Conservation (phyloP, 2,888 invertebrate species). For the Falcaria lacertinaria region DNA sequence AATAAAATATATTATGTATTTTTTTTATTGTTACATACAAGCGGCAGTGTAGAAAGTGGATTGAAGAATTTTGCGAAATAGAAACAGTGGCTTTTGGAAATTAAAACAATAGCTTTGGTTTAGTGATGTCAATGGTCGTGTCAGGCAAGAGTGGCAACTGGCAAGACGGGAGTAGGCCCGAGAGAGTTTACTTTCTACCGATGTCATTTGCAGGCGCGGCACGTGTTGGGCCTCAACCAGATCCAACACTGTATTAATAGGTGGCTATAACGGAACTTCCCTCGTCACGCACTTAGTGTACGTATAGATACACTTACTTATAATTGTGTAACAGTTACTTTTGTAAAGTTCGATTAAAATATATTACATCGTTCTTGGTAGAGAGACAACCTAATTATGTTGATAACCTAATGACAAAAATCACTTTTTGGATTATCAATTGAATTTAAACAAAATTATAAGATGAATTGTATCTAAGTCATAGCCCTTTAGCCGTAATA, state of each 20-base stretch:
- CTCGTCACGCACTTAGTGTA: conserved; percentile 29
- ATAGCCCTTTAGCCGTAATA: too few relatives aligned
- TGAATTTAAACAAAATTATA: too few relatives aligned
- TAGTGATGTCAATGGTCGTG: conserved; percentile 28
- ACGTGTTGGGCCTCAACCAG: conserved; percentile 44
- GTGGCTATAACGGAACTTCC: conserved; percentile 46
- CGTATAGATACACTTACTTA: neutral
- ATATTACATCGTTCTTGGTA: too few relatives aligned
- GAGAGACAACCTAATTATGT: too few relatives aligned
- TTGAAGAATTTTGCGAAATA: conserved; percentile 16
- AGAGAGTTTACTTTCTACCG: conserved; percentile 68
- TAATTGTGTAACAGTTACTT: neutral
- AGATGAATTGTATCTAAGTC: too few relatives aligned
- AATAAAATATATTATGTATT: neutral
- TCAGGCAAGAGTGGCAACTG: too few relatives aligned
- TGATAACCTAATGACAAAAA: too few relatives aligned
- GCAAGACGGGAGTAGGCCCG: conserved; percentile 16
- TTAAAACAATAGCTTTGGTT: conserved; percentile 38
- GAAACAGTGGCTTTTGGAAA: conserved; percentile 28
- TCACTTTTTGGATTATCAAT: too few relatives aligned
- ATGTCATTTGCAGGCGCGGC: conserved; percentile 60
- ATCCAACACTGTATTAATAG: conserved; percentile 30
- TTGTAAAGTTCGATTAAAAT: neutral
- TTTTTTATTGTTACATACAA: neutral
- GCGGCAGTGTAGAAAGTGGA: conserved; percentile 20